A percentile compares a stretch with the other conserved stretches of the same genome.
phyloP scores from a whole-genome alignment of 2,888 invertebrate genomes.

The Apotomis betuletana region DNA sequence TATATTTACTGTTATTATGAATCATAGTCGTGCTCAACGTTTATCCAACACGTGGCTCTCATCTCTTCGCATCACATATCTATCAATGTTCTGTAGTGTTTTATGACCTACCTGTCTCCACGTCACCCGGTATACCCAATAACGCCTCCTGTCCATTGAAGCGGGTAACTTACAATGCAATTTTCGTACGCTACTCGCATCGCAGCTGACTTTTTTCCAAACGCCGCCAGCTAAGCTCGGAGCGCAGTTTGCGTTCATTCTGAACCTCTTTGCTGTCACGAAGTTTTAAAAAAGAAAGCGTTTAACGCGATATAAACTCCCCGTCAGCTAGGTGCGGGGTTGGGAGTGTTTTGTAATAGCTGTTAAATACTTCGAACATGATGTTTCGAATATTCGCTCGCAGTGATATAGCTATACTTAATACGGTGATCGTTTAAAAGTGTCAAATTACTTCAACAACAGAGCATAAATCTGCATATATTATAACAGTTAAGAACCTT shows the following conservation, averaged over 20 bases:
- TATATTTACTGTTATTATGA: no score
- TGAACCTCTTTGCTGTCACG: slow-evolving; percentile 33
- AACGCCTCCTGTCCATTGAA: neutral
- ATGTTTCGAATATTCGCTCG: no score
- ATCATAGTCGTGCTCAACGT: no score
- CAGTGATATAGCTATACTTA: no score
- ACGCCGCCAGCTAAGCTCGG: slow-evolving; percentile 16
- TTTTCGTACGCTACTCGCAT: slow-evolving; percentile 9
- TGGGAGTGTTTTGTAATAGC: neutral
- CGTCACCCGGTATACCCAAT: neutral
- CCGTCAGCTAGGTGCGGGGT: slow-evolving; percentile 1
- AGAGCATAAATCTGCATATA: no score
- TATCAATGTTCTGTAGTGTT: no score
- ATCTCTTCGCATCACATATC: no score
- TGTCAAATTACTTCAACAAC: no score
- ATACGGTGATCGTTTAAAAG: no score
- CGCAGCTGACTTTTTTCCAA: slow-evolving; percentile 11
- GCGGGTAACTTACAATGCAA: slow-evolving; percentile 29
- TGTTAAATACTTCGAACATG: slow-evolving; percentile 10
- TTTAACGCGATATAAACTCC: slow-evolving; percentile 37
- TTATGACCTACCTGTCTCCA: no score
- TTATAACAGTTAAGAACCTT: no score
- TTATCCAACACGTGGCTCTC: no score
- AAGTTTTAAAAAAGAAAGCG: slow-evolving; percentile 38
- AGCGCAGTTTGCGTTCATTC: slow-evolving; percentile 34